Evolutionary conservation across 2,888 invertebrate genomes (phyloP).

Genomic region (Parascotia fuliginaria): DNA sequence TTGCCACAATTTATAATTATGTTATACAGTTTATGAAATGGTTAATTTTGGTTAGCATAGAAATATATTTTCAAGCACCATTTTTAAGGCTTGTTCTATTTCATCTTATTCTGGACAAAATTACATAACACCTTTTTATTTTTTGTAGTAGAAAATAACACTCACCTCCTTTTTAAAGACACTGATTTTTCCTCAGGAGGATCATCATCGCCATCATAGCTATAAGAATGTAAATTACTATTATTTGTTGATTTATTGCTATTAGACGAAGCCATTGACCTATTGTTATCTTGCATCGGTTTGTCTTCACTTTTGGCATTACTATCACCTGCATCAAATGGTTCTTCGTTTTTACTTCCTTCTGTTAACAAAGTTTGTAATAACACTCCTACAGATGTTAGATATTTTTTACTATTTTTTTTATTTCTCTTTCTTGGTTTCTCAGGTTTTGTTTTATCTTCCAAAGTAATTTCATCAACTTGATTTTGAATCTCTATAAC

Average conservation of each 20-base stretch:
- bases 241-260: slow-evolving; percentile 42
- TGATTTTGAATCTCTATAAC: slow-evolving; percentile 71
- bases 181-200: slow-evolving; percentile 82
- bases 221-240: slow-evolving; percentile 50
- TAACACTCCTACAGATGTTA: slow-evolving; percentile 86
- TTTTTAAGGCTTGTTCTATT: too few species aligned
- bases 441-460: slow-evolving; percentile 58
- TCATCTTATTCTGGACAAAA: too few species aligned
- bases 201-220: slow-evolving; percentile 77
- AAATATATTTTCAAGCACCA: too few species aligned
- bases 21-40: too few species aligned
- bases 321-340: slow-evolving; percentile 59
- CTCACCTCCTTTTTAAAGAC: slow-evolving; percentile 84
- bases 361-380: slow-evolving; percentile 84
- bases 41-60: too few species aligned
- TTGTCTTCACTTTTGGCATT: slow-evolving; percentile 40
- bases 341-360: slow-evolving; percentile 56
- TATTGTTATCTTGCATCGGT: slow-evolving; percentile 18
- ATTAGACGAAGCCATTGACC: slow-evolving; percentile 24
- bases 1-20: too few species aligned
- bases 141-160: too few species aligned
- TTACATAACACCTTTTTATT: too few species aligned
- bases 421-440: slow-evolving; percentile 62
- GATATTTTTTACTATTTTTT: slow-evolving; percentile 59
- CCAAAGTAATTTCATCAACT: slow-evolving; percentile 57